Evolutionary conservation across 37 sponge, comb jelly and placozoan genomes (phyloP).

Genomic region (Haliclona indistincta): DNA sequence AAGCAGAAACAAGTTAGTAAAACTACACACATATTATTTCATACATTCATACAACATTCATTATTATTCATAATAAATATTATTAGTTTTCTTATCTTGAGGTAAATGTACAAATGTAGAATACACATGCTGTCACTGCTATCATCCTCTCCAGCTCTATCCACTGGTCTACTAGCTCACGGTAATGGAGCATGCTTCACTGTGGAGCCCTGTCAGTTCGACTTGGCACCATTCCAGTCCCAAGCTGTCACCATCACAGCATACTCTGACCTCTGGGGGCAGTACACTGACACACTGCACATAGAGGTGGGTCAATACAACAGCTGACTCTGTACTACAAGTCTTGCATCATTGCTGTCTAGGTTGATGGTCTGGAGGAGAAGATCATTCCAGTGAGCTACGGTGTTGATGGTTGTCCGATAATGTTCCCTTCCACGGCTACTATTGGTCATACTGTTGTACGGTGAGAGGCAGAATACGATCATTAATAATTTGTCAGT

Average conservation of each 20-base stretch:
- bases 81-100: neutral
- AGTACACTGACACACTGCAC: conserved; percentile 67
- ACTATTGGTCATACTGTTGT: conserved; percentile 21
- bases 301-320: conserved; percentile 32
- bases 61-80: too few relatives aligned
- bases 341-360: neutral
- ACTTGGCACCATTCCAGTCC: conserved; percentile 55
- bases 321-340: neutral
- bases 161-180: conserved; percentile 36
- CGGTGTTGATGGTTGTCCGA: conserved; percentile 58
- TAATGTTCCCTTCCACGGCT: conserved; percentile 66
- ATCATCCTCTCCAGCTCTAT: conserved; percentile 5
- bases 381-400: conserved; percentile 39
- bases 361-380: conserved; percentile 60
- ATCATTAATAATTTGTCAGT: too few relatives aligned
- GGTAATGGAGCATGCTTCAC: conserved; percentile 77
- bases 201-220: conserved; percentile 22
- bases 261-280: conserved; percentile 86
- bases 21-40: neutral
- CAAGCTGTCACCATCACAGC: conserved; percentile 62
- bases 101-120: neutral
- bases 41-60: too few relatives aligned
- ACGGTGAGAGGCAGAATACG: conserved; percentile 58
- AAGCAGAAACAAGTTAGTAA: conserved; percentile 34
- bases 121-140: too few relatives aligned